Evolutionary conservation across 2,888 invertebrate species (phyloP), one percentile per base, ranked within the genome.

Genomic region (Marasmarcha lunaedactyla): DNA sequence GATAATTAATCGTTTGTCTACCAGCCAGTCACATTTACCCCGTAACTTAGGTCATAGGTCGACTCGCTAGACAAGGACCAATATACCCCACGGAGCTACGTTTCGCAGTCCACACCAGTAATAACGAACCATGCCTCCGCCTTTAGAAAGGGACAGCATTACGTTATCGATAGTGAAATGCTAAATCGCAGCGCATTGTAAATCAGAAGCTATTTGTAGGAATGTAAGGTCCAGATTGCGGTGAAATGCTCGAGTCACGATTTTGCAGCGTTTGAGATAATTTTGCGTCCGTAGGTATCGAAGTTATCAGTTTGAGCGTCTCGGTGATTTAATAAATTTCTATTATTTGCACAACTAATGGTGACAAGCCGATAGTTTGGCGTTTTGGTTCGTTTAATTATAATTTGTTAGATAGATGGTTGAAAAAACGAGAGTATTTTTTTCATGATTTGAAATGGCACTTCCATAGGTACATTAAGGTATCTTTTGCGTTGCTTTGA

Each of bases 11-110:
- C 65, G 67, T 68, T 66, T 68, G 48, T 42, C 49, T 65, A 59
- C 63, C 57, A 60, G 58, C 60, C 59, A 63, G 59, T 64, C 67
- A 71, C 76, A 72, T 76, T 78, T 73, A 71, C 73, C 63, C 64
- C 61, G 67, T 71, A 69, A 72, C 53, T 65, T 72, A 73, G 79
- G 79, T 79, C 79, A 79, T 70, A 76, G 77, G 79, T 79, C 77
- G 71, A 48, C 54, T 57, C 55, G 78, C 57, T 58, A 63, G 69
- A 79, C 66, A 61, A 63, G 68, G 79, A 79, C 71, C 59, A 68
- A 54, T 61, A 71, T 73, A 67, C 49, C 63, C 68, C 55, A 52
- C 65, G 54, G 59, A 50, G 66, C 61, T 64, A 54, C 69, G 64
- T 69, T 58, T 53, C 59, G 54, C 59, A 60, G 13, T 68, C 69